Evolutionary conservation across 2,113 vertebrate genomes (phyloP).

Genomic region (Thermophis baileyi): DNA sequence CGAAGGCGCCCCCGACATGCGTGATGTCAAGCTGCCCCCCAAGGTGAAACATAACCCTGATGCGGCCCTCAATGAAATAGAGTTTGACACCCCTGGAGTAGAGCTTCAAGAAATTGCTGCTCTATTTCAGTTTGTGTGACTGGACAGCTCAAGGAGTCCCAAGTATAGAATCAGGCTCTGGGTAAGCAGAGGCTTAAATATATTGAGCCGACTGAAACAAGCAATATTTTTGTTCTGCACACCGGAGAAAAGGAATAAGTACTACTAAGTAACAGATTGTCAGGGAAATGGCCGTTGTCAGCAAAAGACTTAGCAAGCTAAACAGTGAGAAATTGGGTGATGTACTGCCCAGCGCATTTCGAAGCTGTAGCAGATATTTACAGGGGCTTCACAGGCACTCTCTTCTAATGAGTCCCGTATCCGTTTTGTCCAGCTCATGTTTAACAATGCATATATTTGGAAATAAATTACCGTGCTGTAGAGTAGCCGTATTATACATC

Average conservation of each 20-base stretch:
- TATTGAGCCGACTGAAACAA: background rate
- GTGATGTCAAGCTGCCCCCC: no score
- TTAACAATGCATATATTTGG: background rate
- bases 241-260: background rate
- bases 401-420: background rate
- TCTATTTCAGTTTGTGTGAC: background rate
- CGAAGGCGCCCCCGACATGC: no score
- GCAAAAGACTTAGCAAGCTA: background rate
- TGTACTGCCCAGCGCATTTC: background rate
- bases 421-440: background rate
- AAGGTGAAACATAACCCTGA: no score
- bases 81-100: no score
- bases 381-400: background rate
- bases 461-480: background rate
- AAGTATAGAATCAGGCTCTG: background rate
- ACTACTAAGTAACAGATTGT: background rate
- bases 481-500: background rate
- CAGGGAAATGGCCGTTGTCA: background rate
- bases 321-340: background rate
- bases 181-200: background rate
- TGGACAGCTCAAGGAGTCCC: background rate
- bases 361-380: background rate
- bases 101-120: background rate
- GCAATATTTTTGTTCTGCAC: background rate
- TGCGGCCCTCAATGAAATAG: no score